A percentile compares a stretch with the other conserved stretches of the same genome.
These are phyloP conservation scores for Leuciscus waleckii DNA, from an alignment of 2,797 vertebrate genomes.

Conservation along the genomic window DNA sequence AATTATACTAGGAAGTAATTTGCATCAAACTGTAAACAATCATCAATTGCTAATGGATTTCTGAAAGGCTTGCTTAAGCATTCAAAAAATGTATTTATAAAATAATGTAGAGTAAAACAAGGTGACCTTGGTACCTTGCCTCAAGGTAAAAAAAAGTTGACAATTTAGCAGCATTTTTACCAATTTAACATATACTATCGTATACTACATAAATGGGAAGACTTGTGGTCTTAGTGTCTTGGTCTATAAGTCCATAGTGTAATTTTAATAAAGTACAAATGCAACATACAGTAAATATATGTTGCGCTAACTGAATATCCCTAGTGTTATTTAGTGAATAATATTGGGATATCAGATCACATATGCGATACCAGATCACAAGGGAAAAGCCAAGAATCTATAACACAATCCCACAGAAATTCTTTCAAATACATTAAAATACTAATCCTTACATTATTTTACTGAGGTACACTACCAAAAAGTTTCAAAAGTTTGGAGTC, in stretches of 20 bases:
- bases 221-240: no score
- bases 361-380: neutral
- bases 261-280: neutral
- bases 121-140: neutral
- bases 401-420: neutral
- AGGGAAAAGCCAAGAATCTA: neutral
- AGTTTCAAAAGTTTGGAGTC: neutral
- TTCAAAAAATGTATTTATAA: neutral
- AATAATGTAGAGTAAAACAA: neutral
- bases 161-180: neutral
- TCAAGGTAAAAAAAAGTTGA: neutral
- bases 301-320: neutral
- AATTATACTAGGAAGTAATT: slow-evolving; percentile 3
- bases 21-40: neutral
- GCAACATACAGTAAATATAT: neutral
- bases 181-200: neutral
- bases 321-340: no score
- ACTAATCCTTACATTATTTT: neutral
- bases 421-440: neutral
- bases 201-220: neutral
- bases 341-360: no score
- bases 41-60: neutral
- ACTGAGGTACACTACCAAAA: neutral
- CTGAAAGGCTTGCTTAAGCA: neutral
- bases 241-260: neutral